Evolutionary conservation across 1,140 invertebrate genomes (phyloP).

Genomic region (Leptonema lineaticorne): DNA sequence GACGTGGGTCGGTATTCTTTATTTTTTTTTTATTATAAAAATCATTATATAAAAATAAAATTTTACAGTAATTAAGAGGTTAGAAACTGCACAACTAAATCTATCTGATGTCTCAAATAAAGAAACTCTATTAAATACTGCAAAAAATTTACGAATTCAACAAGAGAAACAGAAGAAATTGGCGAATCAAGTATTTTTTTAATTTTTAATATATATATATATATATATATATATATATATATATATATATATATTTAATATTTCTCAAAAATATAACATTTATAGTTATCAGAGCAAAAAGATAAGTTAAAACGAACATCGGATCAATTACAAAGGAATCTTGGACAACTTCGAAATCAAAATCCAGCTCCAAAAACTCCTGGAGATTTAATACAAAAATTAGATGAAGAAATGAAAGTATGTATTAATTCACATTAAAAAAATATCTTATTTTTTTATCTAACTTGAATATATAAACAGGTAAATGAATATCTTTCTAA

Average conservation of each 20-base stretch:
- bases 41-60: too few relatives aligned
- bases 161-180: constrained; percentile 73
- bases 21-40: constrained; percentile 52
- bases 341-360: constrained; percentile 54
- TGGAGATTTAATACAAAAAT: constrained; percentile 62
- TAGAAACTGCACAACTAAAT: constrained; percentile 65
- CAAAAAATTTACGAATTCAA: constrained; percentile 66
- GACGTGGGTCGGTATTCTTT: constrained; percentile 61
- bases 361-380: constrained; percentile 56
- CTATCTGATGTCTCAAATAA: constrained; percentile 52
- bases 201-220: not conserved
- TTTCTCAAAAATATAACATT: constrained; percentile 45
- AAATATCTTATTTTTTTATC: not conserved
- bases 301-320: constrained; percentile 50
- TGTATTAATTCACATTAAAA: constrained; percentile 18
- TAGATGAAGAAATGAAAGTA: constrained; percentile 76
- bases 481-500: constrained; percentile 74
- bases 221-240: not conserved
- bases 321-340: constrained; percentile 53
- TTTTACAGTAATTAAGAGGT: constrained; percentile 66
- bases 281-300: constrained; percentile 52
- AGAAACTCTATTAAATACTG: constrained; percentile 50
- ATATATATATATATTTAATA: constrained; percentile 2
- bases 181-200: constrained; percentile 59
- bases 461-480: constrained; percentile 40